phyloP scores from a whole-genome alignment of 2,888 invertebrate genomes.

The Nebria salina region DNA sequence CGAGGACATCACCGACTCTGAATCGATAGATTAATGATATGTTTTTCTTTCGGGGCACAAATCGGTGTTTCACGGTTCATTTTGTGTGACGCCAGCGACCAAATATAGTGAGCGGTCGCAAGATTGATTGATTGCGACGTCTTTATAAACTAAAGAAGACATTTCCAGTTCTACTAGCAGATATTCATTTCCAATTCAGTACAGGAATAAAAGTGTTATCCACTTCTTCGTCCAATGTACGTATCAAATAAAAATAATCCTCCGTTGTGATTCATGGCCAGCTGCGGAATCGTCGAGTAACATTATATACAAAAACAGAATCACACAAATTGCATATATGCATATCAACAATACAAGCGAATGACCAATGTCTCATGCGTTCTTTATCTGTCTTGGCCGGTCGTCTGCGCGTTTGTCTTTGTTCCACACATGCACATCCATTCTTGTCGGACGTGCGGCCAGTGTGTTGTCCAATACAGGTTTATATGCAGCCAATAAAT shows the following conservation, averaged over 20 bases:
- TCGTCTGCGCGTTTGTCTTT: not conserved
- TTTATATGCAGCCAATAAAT: conserved; percentile 42
- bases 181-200: too few relatives aligned
- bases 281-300: conserved; percentile 34
- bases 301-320: conserved; percentile 43
- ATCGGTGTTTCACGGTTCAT: conserved; percentile 44
- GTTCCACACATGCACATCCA: not conserved
- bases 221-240: too few relatives aligned
- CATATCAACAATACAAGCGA: conserved; percentile 43
- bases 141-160: not conserved
- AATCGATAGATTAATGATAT: conserved; percentile 24
- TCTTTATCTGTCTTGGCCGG: not conserved
- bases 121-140: not conserved
- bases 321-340: conserved; percentile 47
- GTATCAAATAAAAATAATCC: conserved; percentile 30
- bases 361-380: conserved; percentile 31
- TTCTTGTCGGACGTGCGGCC: not conserved
- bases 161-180: too few relatives aligned
- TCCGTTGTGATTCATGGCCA: conserved; percentile 42
- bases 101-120: not conserved
- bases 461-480: conserved; percentile 4
- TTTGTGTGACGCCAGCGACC: conserved; percentile 32
- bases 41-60: conserved; percentile 30
- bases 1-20: not conserved
- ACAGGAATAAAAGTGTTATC: too few relatives aligned